Conservation (phyloP, 2,113 vertebrate species). For the Calonectris borealis region DNA sequence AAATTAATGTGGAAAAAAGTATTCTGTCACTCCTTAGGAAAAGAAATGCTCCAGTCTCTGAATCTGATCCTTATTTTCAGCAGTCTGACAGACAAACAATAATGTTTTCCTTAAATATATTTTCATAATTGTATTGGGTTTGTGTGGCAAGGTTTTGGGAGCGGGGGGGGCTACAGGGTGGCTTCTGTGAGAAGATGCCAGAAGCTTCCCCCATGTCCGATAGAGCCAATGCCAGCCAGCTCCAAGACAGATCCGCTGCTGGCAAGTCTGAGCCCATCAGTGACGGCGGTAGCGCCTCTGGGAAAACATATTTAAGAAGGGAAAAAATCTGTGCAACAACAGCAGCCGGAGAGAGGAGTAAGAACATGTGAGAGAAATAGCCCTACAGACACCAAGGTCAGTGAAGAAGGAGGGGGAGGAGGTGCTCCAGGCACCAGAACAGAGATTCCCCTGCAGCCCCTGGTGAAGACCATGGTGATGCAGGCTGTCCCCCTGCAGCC, state of each 20-base stretch:
- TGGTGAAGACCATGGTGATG: too few species aligned
- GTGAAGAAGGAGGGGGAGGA: background rate
- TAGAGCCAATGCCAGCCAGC: background rate
- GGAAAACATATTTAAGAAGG: background rate
- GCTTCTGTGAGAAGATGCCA: background rate
- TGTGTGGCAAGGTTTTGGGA: background rate
- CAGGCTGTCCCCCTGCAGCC: background rate
- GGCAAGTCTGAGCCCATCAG: background rate
- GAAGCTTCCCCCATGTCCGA: fast-evolving
- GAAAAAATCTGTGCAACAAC: background rate
- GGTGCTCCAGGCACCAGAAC: background rate
- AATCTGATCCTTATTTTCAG: background rate
- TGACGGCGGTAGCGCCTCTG: fast-evolving
- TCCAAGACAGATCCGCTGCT: fast-evolving
- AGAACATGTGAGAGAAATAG: background rate
- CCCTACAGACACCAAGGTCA: background rate
- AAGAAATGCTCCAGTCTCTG: background rate
- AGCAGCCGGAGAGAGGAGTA: background rate
- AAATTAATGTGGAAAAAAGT: background rate
- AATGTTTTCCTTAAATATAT: background rate
- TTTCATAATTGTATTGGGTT: background rate
- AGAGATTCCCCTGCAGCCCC: background rate
- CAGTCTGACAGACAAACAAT: background rate
- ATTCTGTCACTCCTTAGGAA: background rate
- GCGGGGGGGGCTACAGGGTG: fast-evolving